Evolutionary conservation across 2,797 vertebrate species (phyloP), one percentile per base, ranked within the genome.

Genomic region (Tympanoctomys barrerae): DNA sequence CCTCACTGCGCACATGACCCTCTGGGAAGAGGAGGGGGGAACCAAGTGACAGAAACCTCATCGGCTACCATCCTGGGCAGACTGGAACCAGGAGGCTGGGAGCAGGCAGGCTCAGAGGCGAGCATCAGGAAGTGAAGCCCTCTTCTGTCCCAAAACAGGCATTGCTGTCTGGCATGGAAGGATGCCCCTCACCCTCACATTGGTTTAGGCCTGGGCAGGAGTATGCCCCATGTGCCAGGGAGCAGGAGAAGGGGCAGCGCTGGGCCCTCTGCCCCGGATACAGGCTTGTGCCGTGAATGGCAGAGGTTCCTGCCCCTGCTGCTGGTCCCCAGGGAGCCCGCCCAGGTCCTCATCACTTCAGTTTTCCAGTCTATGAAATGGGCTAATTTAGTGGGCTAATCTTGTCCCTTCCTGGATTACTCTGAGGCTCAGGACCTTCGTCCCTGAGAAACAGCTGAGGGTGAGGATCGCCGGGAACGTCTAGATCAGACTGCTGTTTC

Each of bases 331-430:
- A 46, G 52, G 49, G 52, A 90, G 54, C 70, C 85, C 31, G n/a
- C n/a, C 68, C 75, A 33, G 79, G 33, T 28, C 84, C 64, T 78
- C 89, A 77, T 77, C 91, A 95, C 80, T 71, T 77, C 77, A 85
- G 77, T 71, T 92, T 80, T 93, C 92, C 71, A 81, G 5, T 49
- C 64, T 62, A 49, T 18, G 28, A 77, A 77, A 54, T 4, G 39
- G 36, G 11, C 54, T 21, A 42, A 70, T 36, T 19, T 39, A 89
- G 26, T 49, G 28, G 42, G 49, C 42, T 42, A 42, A 42, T 52
- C 73, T 77, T 31, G 3, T 77, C 26, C 28, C 24, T 49, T 49
- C 26, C 8, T 13, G 28, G 46, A 18, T 52, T 33, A 78, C 75
- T 75, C 13, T 46, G 71, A 42, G 19, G 19, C 88, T 85, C 21